These are phyloP conservation scores for Ranitomeya imitator DNA, from an alignment of 2,113 vertebrate genomes.

Conservation along the genomic window DNA sequence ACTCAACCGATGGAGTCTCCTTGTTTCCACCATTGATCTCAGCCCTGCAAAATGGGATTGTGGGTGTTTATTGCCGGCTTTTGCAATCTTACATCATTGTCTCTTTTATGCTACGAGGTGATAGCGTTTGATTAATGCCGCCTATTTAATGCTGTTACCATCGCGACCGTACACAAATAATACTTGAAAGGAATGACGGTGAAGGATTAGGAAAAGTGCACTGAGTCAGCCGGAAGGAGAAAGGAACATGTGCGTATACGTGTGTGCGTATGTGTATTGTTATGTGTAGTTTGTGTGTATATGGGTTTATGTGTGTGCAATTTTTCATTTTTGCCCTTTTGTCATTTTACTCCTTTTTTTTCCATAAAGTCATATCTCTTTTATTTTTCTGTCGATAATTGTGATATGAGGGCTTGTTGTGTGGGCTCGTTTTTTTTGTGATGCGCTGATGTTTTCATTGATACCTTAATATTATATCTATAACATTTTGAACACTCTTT, in stretches of 20 bases:
- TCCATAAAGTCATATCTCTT: too few relatives aligned
- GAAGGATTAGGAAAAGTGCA: conserved; percentile 42
- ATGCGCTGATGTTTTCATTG: too few relatives aligned
- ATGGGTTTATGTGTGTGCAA: neutral
- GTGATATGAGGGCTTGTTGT: too few relatives aligned
- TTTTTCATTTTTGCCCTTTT: too few relatives aligned
- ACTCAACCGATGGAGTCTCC: neutral
- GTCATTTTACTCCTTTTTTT: too few relatives aligned
- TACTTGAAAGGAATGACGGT: conserved; percentile 19
- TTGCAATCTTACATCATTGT: conserved; percentile 27
- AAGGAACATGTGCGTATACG: too few relatives aligned
- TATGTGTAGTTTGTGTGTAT: neutral
- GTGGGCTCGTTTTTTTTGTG: too few relatives aligned
- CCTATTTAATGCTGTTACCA: conserved; percentile 42
- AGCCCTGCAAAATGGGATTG: neutral
- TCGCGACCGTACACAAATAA: conserved; percentile 48
- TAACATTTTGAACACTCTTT: too few relatives aligned
- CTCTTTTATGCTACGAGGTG: conserved; percentile 33
- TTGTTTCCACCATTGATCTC: neutral
- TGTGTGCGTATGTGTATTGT: too few relatives aligned
- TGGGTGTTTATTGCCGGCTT: conserved; percentile 31
- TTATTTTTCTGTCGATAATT: too few relatives aligned
- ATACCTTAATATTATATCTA: too few relatives aligned
- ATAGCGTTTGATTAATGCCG: conserved; percentile 50
- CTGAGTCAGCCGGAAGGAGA: too few relatives aligned